Evolutionary conservation across 2,888 invertebrate genomes (phyloP).

Genomic region (Lathronympha strigana): DNA sequence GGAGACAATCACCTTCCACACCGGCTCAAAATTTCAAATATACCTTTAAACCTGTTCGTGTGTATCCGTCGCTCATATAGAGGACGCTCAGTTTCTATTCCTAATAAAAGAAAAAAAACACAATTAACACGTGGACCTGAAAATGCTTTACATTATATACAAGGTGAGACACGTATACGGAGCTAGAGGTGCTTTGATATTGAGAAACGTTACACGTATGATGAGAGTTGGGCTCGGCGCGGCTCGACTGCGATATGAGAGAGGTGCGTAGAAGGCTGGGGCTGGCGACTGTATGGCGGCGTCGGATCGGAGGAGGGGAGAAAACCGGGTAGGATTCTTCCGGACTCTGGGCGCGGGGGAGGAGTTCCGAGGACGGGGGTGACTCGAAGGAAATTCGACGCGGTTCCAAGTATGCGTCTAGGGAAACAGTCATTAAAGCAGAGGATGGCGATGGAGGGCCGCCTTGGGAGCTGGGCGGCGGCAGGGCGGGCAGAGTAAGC

Average conservation of each 20-base stretch:
- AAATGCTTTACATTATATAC: conserved; percentile 78
- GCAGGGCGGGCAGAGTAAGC: conserved; percentile 83
- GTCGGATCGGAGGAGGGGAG: conserved; percentile 91
- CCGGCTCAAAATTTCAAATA: conserved; percentile 51
- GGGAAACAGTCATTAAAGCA: conserved; percentile 92
- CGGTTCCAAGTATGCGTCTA: conserved; percentile 94
- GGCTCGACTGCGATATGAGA: conserved; percentile 90
- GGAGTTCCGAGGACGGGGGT: conserved; percentile 89
- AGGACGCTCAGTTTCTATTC: conserved; percentile 65
- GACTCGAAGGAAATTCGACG: conserved; percentile 92
- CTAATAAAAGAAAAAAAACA: conserved; percentile 58
- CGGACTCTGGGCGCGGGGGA: conserved; percentile 87
- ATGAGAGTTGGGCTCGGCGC: conserved; percentile 90
- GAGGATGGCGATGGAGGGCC: conserved; percentile 92
- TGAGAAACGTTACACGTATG: conserved; percentile 92
- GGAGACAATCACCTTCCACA: conserved; percentile 59
- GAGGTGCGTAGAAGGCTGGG: conserved; percentile 87
- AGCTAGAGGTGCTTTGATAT: conserved; percentile 37
- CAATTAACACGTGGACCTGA: conserved; percentile 45
- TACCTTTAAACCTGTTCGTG: conserved; percentile 78
- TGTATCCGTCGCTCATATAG: conserved; percentile 61
- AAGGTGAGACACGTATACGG: conserved; percentile 49
- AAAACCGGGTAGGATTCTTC: conserved; percentile 94
- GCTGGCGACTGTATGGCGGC: conserved; percentile 85
- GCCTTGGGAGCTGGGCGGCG: conserved; percentile 59